phyloP scores from a whole-genome alignment of 2,797 vertebrate species.

The Carapus acus region DNA sequence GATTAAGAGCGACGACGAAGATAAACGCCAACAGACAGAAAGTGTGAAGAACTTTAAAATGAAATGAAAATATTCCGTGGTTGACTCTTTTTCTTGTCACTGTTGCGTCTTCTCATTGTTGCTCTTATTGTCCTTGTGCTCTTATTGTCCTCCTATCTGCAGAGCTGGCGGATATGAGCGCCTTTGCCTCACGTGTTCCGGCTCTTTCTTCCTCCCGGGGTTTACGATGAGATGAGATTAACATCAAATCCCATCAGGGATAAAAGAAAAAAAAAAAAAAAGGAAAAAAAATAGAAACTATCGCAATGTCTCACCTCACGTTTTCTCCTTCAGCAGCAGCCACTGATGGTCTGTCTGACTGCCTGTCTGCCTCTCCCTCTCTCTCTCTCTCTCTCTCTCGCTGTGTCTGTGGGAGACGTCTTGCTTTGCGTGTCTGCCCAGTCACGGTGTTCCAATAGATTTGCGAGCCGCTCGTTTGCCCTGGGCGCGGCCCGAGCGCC shows the following conservation, averaged over 20 bases:
- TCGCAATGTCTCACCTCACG: background rate
- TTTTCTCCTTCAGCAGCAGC: background rate
- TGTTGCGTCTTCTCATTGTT: too few species aligned
- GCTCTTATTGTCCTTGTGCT: too few species aligned
- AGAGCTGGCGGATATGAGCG: constrained; percentile 24
- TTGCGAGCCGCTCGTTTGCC: too few species aligned
- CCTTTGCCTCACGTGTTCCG: constrained; percentile 35
- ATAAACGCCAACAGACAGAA: too few species aligned
- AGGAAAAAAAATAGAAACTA: constrained; percentile 37
- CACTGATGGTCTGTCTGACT: constrained; percentile 25
- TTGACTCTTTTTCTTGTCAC: too few species aligned
- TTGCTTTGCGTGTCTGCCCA: constrained; percentile 3
- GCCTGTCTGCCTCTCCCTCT: constrained; percentile 18
- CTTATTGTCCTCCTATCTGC: constrained; percentile 2
- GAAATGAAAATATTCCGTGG: too few species aligned
- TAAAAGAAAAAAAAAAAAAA: too few species aligned
- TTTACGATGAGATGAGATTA: constrained; percentile 57
- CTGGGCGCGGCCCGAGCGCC: too few species aligned
- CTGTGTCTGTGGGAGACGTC: background rate
- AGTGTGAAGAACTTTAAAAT: too few species aligned
- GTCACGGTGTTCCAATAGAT: too few species aligned
- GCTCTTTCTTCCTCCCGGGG: constrained; percentile 36
- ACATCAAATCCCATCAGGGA: constrained; percentile 41
- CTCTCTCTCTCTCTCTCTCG: constrained; percentile 3
- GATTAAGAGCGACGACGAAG: too few species aligned